Evolutionary conservation across 2,888 invertebrate genomes (phyloP).

Genomic region (Zelleria hepariella): DNA sequence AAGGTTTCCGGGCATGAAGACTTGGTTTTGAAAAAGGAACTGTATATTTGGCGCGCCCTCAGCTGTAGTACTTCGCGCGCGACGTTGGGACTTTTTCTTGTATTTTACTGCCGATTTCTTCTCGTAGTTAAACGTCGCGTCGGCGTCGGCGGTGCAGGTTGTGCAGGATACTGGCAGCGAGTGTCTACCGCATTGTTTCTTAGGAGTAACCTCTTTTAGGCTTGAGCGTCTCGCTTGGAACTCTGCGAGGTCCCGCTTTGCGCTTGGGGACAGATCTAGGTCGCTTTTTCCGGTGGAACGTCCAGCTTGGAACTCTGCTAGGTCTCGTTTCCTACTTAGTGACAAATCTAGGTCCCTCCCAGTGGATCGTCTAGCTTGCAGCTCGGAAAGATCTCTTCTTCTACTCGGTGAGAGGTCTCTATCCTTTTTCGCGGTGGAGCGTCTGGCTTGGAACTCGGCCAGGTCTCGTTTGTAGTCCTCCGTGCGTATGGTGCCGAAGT

Average conservation of each 20-base stretch:
- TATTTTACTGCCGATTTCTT: constrained; percentile 55
- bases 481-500: constrained; percentile 56
- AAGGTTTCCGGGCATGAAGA: constrained; percentile 60
- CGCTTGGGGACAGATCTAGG: neutral
- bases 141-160: constrained; percentile 43
- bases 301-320: constrained; percentile 61
- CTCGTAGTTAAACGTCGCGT: constrained; percentile 57
- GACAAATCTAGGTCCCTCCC: neutral
- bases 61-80: constrained; percentile 36
- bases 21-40: constrained; percentile 65
- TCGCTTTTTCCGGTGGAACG: neutral
- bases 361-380: constrained; percentile 36
- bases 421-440: neutral
- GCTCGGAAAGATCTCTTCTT: constrained; percentile 59
- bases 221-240: constrained; percentile 39
- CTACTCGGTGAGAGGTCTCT: neutral
- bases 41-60: constrained; percentile 56
- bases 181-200: constrained; percentile 54
- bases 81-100: constrained; percentile 43
- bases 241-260: constrained; percentile 56
- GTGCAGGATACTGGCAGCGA: constrained; percentile 58
- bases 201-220: constrained; percentile 11
- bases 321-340: constrained; percentile 36
- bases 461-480: constrained; percentile 63
- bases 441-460: constrained; percentile 56